Conservation (phyloP, 2,888 invertebrate genomes). For the Melanostoma scalare region DNA sequence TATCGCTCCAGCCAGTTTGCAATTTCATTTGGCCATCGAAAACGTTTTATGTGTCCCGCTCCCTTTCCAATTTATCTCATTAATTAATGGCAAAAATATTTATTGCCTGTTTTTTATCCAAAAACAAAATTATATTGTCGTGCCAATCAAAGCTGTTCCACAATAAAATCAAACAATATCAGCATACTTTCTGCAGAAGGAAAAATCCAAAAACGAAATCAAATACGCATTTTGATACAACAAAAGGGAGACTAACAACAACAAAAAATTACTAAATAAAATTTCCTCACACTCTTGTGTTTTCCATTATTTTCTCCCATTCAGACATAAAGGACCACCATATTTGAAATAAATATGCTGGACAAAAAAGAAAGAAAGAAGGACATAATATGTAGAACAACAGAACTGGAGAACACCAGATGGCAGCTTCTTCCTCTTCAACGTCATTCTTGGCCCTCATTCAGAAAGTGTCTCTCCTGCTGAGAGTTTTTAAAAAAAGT, state of each 20-base stretch:
- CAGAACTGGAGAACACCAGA: conserved; percentile 63
- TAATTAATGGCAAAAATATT: conserved; percentile 18
- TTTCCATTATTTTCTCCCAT: conserved; percentile 43
- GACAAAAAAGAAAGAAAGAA: conserved; percentile 8
- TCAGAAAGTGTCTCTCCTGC: neutral
- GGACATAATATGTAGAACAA: conserved; percentile 60
- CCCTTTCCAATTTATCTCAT: conserved; percentile 8
- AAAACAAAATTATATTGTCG: neutral
- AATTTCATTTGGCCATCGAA: conserved; percentile 23
- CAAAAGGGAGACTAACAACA: conserved; percentile 1
- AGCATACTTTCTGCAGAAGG: neutral
- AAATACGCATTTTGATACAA: neutral
- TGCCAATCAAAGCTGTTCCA: conserved; percentile 18
- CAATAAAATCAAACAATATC: conserved; percentile 11
- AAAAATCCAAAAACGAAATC: neutral
- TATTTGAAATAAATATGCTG: conserved; percentile 11
- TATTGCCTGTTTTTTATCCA: neutral
- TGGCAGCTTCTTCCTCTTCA: conserved; percentile 47
- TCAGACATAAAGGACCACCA: conserved; percentile 47
- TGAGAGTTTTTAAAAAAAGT: conserved; percentile 19
- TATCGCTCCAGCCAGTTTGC: conserved; percentile 21
- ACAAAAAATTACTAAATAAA: conserved; percentile 40
- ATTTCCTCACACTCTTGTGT: conserved; percentile 34
- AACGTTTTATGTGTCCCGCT: conserved; percentile 9
- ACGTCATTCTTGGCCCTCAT: conserved; percentile 17